Conservation (phyloP, 64 coral and sea anemone genomes). For the Montipora cactus region DNA sequence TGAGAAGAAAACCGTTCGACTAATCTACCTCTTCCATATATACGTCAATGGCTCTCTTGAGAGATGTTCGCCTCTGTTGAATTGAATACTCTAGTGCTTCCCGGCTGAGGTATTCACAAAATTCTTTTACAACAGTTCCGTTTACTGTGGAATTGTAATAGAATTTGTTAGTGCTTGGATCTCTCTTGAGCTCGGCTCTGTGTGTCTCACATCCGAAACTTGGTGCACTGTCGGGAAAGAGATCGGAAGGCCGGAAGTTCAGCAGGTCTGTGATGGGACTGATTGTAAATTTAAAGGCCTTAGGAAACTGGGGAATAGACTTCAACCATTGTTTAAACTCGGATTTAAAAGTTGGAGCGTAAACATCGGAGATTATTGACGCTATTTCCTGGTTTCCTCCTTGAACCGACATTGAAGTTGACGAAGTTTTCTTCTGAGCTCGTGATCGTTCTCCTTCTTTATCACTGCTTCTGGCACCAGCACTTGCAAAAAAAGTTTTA, state of each 20-base stretch:
- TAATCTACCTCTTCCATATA: slow-evolving; percentile 47
- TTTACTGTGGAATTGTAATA: slow-evolving; percentile 18
- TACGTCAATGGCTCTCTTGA: slow-evolving; percentile 39
- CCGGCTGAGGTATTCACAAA: slow-evolving; percentile 3
- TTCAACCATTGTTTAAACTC: slow-evolving; percentile 31
- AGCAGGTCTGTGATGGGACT: slow-evolving; percentile 12
- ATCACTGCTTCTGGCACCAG: slow-evolving; percentile 6
- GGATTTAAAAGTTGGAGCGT: slow-evolving; percentile 32
- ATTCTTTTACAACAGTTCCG: slow-evolving; percentile 13
- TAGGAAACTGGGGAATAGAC: slow-evolving; percentile 1
- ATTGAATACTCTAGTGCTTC: slow-evolving; percentile 19
- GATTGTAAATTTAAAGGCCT: slow-evolving; percentile 33
- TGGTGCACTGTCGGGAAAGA: slow-evolving; percentile 1
- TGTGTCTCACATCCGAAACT: slow-evolving; percentile 33
- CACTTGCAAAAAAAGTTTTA: slow-evolving; percentile 33
- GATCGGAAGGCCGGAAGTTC: slow-evolving; percentile 16
- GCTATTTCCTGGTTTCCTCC: slow-evolving; percentile 48
- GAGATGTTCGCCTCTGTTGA: neutral
- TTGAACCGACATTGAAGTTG: slow-evolving; percentile 23
- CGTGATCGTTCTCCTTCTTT: slow-evolving; percentile 10
- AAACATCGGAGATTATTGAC: slow-evolving; percentile 3
- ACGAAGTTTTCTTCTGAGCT: slow-evolving; percentile 20
- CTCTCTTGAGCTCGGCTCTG: slow-evolving; percentile 16
- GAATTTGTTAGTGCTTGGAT: neutral
- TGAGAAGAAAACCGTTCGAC: neutral